Evolutionary conservation across 2,113 vertebrate genomes (phyloP).

Genomic region (Indicator maculatus): DNA sequence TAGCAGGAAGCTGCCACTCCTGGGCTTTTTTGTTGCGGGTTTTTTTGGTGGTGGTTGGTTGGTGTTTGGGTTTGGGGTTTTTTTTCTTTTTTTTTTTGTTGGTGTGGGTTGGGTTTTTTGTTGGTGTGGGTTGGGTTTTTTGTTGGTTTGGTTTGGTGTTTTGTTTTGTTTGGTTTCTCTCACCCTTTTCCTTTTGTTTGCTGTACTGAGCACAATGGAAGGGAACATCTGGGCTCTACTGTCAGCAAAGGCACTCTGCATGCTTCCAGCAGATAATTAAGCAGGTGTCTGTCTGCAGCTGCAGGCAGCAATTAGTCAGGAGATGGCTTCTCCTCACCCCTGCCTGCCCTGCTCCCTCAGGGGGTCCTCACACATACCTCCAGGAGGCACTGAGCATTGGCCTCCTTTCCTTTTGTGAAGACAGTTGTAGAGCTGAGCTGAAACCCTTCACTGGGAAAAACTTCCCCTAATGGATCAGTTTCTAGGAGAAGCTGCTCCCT

Average conservation of each 20-base stretch:
- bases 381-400: neutral
- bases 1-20: too few species aligned
- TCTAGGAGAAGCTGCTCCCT: neutral
- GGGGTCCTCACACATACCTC: neutral
- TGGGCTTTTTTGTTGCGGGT: too few species aligned
- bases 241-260: slow-evolving; percentile 47
- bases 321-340: slow-evolving; percentile 40
- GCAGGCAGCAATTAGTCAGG: slow-evolving; percentile 67
- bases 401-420: neutral
- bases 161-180: neutral
- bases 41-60: too few species aligned
- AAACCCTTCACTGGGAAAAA: neutral
- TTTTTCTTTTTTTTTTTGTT: too few species aligned
- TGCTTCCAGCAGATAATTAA: slow-evolving; percentile 59
- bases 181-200: neutral
- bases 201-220: neutral
- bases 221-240: slow-evolving; percentile 53
- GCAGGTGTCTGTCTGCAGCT: slow-evolving; percentile 52
- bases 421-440: neutral
- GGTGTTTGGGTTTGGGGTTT: too few species aligned
- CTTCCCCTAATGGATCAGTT: neutral
- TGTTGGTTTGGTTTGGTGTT: too few species aligned
- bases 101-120: too few species aligned
- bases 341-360: neutral
- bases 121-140: too few species aligned